Percentiles rank a stretch among this genome's conserved stretches.
Conservation (phyloP, 2,888 invertebrate species). For the Beris morrisii region DNA sequence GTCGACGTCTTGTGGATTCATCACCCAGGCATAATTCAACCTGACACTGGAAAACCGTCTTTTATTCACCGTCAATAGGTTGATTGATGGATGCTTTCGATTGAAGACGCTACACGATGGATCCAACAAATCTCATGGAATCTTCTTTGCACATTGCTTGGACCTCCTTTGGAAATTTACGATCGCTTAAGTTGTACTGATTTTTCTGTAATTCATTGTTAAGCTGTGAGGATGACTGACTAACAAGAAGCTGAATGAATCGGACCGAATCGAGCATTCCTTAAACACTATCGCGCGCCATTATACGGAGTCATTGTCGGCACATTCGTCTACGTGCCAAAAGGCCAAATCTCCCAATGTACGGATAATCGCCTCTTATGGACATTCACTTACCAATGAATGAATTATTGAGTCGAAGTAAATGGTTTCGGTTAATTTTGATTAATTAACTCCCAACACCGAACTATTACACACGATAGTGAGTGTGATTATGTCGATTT, state of each 20-base stretch:
- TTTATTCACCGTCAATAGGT: slow-evolving; percentile 34
- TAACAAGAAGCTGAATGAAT: slow-evolving; percentile 34
- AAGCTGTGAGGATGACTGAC: slow-evolving; percentile 16
- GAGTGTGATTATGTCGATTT: slow-evolving; percentile 37
- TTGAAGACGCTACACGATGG: slow-evolving; percentile 26
- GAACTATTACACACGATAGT: slow-evolving; percentile 29
- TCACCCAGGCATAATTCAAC: slow-evolving; percentile 24
- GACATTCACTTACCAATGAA: slow-evolving; percentile 37
- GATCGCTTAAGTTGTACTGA: slow-evolving; percentile 37
- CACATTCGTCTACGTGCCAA: slow-evolving; percentile 22
- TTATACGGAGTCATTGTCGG: slow-evolving; percentile 10
- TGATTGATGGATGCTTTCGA: slow-evolving; percentile 37
- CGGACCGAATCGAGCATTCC: slow-evolving; percentile 8
- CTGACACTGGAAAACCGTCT: slow-evolving; percentile 25
- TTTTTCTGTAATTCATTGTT: slow-evolving; percentile 35
- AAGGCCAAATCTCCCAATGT: slow-evolving; percentile 21
- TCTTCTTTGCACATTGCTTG: slow-evolving; percentile 7
- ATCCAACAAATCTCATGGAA: not conserved
- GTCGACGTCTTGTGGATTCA: slow-evolving; percentile 28
- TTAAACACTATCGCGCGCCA: slow-evolving; percentile 14
- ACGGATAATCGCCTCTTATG: slow-evolving; percentile 22
- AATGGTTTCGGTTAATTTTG: slow-evolving; percentile 39
- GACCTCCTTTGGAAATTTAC: slow-evolving; percentile 33
- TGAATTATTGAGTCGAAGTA: slow-evolving; percentile 37
- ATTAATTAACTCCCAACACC: slow-evolving; percentile 39